These are phyloP conservation scores for Adrianichthys oophorus DNA, from an alignment of 2,797 vertebrate species.

Conservation along the genomic window DNA sequence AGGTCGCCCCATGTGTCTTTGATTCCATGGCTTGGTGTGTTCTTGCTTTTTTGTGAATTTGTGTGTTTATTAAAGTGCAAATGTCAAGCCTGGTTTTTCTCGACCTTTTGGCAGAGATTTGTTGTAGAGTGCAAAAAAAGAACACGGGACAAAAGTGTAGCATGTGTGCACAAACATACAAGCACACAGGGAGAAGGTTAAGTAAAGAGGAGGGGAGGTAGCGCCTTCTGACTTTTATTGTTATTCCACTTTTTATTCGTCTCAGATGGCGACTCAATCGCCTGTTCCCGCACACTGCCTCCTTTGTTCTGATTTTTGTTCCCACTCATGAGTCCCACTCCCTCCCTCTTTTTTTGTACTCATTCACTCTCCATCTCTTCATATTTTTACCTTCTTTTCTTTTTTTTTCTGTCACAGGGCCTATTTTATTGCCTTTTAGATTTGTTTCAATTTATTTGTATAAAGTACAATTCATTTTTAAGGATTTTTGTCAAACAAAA, in stretches of 20 bases:
- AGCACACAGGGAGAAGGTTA: slow-evolving; percentile 9
- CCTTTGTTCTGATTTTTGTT: slow-evolving; percentile 60
- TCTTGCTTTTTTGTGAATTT: slow-evolving; percentile 17
- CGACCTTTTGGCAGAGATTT: slow-evolving; percentile 22
- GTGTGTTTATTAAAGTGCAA: slow-evolving; percentile 15
- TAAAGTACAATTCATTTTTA: neutral
- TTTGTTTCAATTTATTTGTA: slow-evolving; percentile 5
- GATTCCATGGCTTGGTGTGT: slow-evolving; percentile 35
- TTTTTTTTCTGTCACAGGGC: slow-evolving; percentile 17
- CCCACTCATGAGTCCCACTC: slow-evolving; percentile 19
- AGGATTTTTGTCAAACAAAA: neutral
- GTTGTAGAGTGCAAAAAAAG: slow-evolving; percentile 25
- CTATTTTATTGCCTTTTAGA: slow-evolving; percentile 1
- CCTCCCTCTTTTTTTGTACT: slow-evolving; percentile 11
- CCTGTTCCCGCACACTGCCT: slow-evolving; percentile 66
- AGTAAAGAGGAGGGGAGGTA: slow-evolving; percentile 54
- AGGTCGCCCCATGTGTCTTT: slow-evolving; percentile 46
- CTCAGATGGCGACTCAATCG: slow-evolving; percentile 72
- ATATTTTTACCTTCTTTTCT: slow-evolving; percentile 24
- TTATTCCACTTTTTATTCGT: slow-evolving; percentile 77
- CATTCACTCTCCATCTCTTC: slow-evolving; percentile 7
- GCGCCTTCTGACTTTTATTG: slow-evolving; percentile 74
- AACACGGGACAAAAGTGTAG: slow-evolving; percentile 26
- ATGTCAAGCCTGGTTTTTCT: slow-evolving; percentile 26
- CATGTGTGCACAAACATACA: slow-evolving; percentile 10